Evolutionary conservation across 1,140 invertebrate genomes (phyloP).

Genomic region (Caenorhabditis inopinata): DNA sequence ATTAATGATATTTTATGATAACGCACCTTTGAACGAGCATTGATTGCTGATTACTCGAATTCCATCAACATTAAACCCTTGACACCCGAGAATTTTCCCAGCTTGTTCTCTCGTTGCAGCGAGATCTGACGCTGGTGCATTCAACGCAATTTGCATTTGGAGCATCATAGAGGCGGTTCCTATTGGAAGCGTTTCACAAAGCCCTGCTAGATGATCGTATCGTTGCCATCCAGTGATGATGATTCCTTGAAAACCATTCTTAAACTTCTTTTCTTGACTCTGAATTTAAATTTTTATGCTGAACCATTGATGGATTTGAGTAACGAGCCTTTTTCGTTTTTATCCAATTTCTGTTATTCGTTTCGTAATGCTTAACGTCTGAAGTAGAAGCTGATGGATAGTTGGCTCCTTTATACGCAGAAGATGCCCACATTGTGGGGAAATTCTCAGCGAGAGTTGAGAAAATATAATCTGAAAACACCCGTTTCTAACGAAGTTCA

Average conservation of each 20-base stretch:
- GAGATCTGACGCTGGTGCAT: neutral
- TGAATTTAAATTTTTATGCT: neutral
- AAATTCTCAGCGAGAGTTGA: constrained; percentile 43
- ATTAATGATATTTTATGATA: neutral
- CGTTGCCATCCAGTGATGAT: constrained; percentile 50
- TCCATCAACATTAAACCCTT: constrained; percentile 4
- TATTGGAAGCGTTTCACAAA: constrained; percentile 46
- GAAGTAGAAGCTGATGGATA: constrained; percentile 39
- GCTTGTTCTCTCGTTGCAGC: constrained; percentile 15
- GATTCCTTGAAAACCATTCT: constrained; percentile 38
- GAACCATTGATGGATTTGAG: neutral
- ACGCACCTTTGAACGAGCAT: constrained; percentile 24
- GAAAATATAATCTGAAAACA: constrained; percentile 35
- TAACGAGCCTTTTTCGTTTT: constrained; percentile 38
- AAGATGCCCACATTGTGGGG: constrained; percentile 47
- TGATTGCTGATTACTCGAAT: constrained; percentile 26
- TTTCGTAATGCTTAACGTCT: constrained; percentile 41
- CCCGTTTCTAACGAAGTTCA: neutral
- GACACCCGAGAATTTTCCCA: neutral
- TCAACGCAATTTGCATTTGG: constrained; percentile 40
- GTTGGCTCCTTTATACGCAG: constrained; percentile 48
- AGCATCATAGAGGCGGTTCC: constrained; percentile 45
- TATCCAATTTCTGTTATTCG: constrained; percentile 42
- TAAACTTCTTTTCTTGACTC: neutral
- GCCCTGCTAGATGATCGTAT: constrained; percentile 47